Evolutionary conservation across 30 jellyfish, hydroid and myxozoan species (phyloP), one percentile per base, ranked within the genome.

Genomic region (Aurelia sp.): DNA sequence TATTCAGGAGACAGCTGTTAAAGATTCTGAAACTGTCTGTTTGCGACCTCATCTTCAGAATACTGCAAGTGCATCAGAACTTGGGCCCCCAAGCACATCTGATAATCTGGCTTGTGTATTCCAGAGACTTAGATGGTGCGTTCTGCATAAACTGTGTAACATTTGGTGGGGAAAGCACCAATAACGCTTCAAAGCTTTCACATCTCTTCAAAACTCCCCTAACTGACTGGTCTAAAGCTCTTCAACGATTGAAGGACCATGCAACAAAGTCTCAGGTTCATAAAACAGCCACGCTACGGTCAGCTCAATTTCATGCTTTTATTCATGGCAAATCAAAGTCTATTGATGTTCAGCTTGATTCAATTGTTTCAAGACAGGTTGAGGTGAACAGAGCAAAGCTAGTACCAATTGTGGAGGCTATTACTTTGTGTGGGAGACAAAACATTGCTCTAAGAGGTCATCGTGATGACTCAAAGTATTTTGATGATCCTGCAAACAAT

Each of bases 111-210:
- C 86, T 91, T 12, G 52, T 27, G 27, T 91, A 84, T 77, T 84
- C 96, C 10, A 33, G 44, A 61, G 73, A 13, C 6, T 10, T 4
- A 12, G 96, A 90, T 65, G 96, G 92, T 72, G 97, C 97, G 2
- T 71, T 75, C 80, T 89, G 97, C 85, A 41, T 82, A 6, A 27
- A 57, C 59, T 89, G 95, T 81, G 90, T 89, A 19, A 30, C 74
- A 40, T 79, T 87, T 87, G 87, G 62, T 33, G 67, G 73, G 6
- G 82, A 62, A 62, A 53, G 86, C 78, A 50, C 78, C 6, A 70
- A 58, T 70, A 73, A 60, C 12, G 77, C 86, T 37, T 18, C 71
- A 1, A 82, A 31, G 33, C 75, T 81, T 51, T 37, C 21, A 23
- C 60, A 66, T 50, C 91, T 65, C 37, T 48, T 66, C 85, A 81